These are phyloP conservation scores for Hirudo medicinalis DNA, from an alignment of 1,140 invertebrate species.

Conservation along the genomic window DNA sequence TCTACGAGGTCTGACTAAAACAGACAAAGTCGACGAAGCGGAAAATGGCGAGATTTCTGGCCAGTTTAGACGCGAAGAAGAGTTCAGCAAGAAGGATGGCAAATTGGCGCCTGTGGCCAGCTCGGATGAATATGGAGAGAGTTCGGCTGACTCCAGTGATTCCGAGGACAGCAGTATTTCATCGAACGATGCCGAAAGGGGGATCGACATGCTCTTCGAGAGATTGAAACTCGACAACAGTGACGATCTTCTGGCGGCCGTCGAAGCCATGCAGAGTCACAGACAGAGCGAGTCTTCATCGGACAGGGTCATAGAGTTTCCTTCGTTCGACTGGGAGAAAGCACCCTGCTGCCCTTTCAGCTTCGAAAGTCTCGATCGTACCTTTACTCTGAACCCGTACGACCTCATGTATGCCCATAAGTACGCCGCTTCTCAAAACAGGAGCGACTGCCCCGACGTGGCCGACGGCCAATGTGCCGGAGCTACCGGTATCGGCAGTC, in stretches of 20 bases:
- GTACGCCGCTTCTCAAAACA: conserved; percentile 5
- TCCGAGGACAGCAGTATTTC: neutral
- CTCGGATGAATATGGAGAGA: conserved; percentile 1
- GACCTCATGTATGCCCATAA: conserved; percentile 16
- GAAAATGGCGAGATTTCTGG: neutral
- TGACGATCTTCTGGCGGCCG: neutral
- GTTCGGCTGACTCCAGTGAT: conserved; percentile 5
- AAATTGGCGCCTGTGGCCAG: neutral
- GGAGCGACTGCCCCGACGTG: neutral
- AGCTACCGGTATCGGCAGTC: neutral
- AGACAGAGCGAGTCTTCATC: neutral
- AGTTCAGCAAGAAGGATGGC: neutral
- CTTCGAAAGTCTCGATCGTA: conserved; percentile 9
- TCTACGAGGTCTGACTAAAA: too few relatives aligned
- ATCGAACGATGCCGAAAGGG: neutral
- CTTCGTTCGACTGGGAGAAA: conserved; percentile 10
- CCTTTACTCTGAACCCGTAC: conserved; percentile 15
- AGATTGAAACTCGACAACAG: conserved; percentile 3
- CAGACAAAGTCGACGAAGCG: neutral
- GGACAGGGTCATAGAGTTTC: neutral
- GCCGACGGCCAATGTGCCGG: neutral
- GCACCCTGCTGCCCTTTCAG: conserved; percentile 13
- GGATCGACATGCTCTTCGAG: conserved; percentile 7
- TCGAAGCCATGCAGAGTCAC: neutral
- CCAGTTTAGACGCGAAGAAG: neutral